Evolutionary conservation across 35 echinoderm and acorn worm species (phyloP).

Genomic region (Stichopus chloronotus): DNA sequence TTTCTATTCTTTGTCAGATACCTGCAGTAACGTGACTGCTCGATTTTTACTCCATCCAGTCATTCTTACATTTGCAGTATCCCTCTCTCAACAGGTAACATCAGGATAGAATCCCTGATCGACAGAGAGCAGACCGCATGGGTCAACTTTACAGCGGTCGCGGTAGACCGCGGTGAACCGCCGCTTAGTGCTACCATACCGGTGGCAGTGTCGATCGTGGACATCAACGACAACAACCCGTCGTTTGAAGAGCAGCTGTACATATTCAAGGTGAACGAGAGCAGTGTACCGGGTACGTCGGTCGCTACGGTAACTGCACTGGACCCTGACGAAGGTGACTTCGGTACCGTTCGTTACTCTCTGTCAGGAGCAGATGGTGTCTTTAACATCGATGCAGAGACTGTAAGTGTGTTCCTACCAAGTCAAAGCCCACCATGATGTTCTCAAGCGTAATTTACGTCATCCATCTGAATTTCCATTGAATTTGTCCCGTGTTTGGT

Average conservation of each 20-base stretch:
- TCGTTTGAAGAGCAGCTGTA: constrained; percentile 67
- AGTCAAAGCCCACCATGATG: too few species aligned
- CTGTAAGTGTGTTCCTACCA: constrained; percentile 26
- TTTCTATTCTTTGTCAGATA: too few species aligned
- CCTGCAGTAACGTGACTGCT: too few species aligned
- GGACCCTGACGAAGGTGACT: constrained; percentile 72
- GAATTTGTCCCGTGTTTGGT: too few species aligned
- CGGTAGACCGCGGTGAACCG: constrained; percentile 63
- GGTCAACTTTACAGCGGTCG: constrained; percentile 86
- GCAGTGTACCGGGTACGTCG: constrained; percentile 7
- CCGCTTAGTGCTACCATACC: constrained; percentile 65
- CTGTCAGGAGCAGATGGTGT: constrained; percentile 71
- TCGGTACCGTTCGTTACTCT: constrained; percentile 69
- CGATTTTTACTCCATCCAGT: too few species aligned
- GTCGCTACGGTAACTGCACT: constrained; percentile 73
- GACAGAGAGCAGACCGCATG: constrained; percentile 71
- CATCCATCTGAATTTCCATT: too few species aligned
- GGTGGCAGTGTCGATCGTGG: constrained; percentile 68
- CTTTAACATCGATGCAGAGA: constrained; percentile 73
- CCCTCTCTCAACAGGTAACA: constrained; percentile 62
- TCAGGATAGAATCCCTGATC: constrained; percentile 55
- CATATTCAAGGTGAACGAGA: constrained; percentile 69
- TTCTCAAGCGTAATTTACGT: too few species aligned
- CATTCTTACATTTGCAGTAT: too few species aligned
- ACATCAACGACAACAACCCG: constrained; percentile 95